These are phyloP conservation scores for Dendroctonus valens DNA, from an alignment of 1,140 invertebrate genomes.

Conservation along the genomic window DNA sequence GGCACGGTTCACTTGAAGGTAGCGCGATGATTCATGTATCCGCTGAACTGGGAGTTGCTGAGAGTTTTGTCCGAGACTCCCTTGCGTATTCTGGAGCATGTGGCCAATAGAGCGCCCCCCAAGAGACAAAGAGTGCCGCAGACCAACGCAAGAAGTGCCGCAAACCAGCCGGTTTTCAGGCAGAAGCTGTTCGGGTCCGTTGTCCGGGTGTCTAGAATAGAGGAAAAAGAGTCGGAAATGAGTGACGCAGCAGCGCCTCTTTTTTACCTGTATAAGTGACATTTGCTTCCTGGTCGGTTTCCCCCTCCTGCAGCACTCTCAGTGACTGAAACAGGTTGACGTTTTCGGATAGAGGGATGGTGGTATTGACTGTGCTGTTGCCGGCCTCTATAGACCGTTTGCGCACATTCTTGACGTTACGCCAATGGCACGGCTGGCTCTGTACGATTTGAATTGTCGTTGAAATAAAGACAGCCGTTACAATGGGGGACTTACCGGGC, in stretches of 20 bases:
- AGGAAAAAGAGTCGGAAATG: not conserved
- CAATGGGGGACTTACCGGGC: constrained; percentile 69
- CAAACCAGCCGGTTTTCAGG: constrained; percentile 71
- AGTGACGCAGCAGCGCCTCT: not conserved
- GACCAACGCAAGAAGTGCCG: constrained; percentile 68
- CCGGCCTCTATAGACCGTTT: constrained; percentile 58
- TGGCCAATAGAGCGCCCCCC: constrained; percentile 65
- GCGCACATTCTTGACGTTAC: constrained; percentile 76
- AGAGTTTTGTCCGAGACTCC: constrained; percentile 54
- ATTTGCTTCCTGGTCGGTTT: constrained; percentile 60
- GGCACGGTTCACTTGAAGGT: constrained; percentile 60
- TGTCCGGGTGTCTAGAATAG: constrained; percentile 34
- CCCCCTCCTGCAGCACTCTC: constrained; percentile 82
- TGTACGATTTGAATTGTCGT: constrained; percentile 49
- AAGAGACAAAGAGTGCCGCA: constrained; percentile 68
- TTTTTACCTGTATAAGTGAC: constrained; percentile 35
- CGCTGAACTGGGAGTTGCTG: constrained; percentile 57
- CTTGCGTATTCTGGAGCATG: constrained; percentile 67
- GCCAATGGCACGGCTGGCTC: constrained; percentile 92
- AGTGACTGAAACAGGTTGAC: constrained; percentile 86
- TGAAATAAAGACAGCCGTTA: not conserved
- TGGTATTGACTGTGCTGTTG: constrained; percentile 39
- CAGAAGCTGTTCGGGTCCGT: constrained; percentile 65
- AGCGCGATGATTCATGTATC: constrained; percentile 71
- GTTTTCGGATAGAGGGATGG: constrained; percentile 70